Evolutionary conservation across 2,888 invertebrate species (phyloP).

Genomic region (Trichogramma evanescens): DNA sequence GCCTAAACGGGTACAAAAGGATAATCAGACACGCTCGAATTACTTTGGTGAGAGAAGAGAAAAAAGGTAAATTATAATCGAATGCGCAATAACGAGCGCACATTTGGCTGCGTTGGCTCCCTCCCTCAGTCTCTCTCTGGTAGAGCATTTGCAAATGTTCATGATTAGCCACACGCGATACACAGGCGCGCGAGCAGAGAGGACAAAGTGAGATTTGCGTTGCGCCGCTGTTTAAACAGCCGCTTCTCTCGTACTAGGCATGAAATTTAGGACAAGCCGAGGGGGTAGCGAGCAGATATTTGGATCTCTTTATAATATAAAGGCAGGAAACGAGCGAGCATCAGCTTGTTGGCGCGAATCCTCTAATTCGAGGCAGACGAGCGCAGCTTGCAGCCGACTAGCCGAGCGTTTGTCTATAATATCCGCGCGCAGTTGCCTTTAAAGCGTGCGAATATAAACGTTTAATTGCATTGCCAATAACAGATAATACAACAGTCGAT

Average conservation of each 20-base stretch:
- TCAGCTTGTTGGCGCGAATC: not conserved
- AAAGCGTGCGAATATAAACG: conserved; percentile 35
- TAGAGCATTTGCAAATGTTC: too few relatives aligned
- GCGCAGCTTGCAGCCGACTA: not conserved
- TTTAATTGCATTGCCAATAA: conserved; percentile 48
- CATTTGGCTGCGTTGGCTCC: too few relatives aligned
- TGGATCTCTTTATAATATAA: too few relatives aligned
- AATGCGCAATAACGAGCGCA: not conserved
- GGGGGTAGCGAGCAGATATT: not conserved
- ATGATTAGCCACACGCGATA: too few relatives aligned
- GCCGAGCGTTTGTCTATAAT: not conserved
- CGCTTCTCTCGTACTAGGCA: not conserved
- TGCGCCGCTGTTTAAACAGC: too few relatives aligned
- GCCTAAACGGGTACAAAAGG: too few relatives aligned
- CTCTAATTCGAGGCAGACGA: not conserved
- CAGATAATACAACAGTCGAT: conserved; percentile 48
- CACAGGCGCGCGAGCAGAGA: too few relatives aligned
- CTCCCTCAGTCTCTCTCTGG: too few relatives aligned
- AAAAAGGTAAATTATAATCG: not conserved
- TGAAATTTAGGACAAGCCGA: conserved; percentile 9
- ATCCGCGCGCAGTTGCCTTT: not conserved
- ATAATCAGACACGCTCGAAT: too few relatives aligned
- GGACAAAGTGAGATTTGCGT: too few relatives aligned
- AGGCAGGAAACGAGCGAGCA: conserved; percentile 3
- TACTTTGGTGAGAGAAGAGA: not conserved